Base-by-base conservation (phyloP, 2,113 vertebrate species). In the Formicarius rufipectus region DNA sequence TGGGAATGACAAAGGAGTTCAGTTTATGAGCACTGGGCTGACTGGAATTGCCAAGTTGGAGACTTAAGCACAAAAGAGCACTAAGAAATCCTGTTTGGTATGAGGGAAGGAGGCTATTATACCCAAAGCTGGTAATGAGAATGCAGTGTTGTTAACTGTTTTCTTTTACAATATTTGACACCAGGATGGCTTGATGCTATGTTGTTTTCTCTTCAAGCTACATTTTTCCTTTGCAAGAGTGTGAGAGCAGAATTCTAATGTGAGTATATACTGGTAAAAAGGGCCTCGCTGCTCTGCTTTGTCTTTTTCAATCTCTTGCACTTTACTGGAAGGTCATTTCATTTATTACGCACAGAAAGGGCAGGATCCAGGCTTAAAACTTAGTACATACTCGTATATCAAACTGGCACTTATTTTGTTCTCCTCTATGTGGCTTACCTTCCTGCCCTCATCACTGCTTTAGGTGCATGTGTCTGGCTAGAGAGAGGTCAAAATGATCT, bases 381-480 rank as follows among this genome's bases (percentile, higher is more conserved):
- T 85, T 84, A 63, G 71, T 85, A 53, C 5, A 37, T 89, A 94
- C 89, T 97, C 69, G 58, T 97, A 94, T 85, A 97, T 97, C 90
- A 93, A 96, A 89, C 73, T 91, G 93, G 94, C 96, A 90, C 82
- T 97, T 96, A 93, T n/a, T 97, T 95, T 91, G 60, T 87, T 92
- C 92, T 94, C 62, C 92, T 68, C 68, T 91, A 68, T 89, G 80
- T 93, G 44, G 83, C 58, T 95, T 93, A 92, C 45, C 62, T 92
- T 88, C 44, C 76, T 89, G 73, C 86, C 95, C 59, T 87, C 60
- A 13, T 60, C 0, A 2, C 47, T 77, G 58, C 53, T 89, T 30
- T n/a, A 77, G 67, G 82, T 90, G 77, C 42, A 11, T 33, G 64
- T 1, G 8, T 88, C 87, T 73, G 87, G 73, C 84, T 64, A 82